phyloP scores from a whole-genome alignment of 2,797 vertebrate species.

The Phataginus tetradactyla region DNA sequence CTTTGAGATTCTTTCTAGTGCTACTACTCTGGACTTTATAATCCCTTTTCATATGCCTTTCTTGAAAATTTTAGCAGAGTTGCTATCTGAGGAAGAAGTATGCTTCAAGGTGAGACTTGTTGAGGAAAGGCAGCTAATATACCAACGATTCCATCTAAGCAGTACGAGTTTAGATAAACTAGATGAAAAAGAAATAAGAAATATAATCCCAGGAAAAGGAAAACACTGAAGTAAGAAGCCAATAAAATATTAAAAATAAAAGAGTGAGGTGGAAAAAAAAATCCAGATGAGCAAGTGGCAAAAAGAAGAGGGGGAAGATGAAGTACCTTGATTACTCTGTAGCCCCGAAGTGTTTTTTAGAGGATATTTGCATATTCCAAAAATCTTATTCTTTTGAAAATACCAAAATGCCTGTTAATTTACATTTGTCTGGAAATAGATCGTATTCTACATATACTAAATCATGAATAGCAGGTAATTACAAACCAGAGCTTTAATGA shows the following conservation, averaged over 20 bases:
- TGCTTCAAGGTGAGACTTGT: not conserved
- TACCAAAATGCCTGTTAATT: not conserved
- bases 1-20: not conserved
- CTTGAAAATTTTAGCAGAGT: not conserved
- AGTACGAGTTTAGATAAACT: not conserved
- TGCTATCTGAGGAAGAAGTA: not conserved
- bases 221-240: not conserved
- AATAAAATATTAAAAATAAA: not conserved
- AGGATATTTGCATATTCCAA: not conserved
- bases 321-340: not conserved
- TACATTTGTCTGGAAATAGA: constrained; percentile 1
- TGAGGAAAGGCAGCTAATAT: not conserved
- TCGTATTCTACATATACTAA: not conserved
- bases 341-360: not conserved
- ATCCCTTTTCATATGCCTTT: not conserved
- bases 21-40: not conserved
- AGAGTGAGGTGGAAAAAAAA: not conserved
- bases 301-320: not conserved
- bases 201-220: not conserved
- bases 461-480: not conserved
- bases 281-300: not conserved
- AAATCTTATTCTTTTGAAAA: constrained; percentile 32
- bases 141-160: not conserved
- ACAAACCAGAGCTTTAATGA: not conserved
- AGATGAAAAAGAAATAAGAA: not conserved